phyloP scores from a whole-genome alignment of 2,888 invertebrate species.

The Ligdia adustata region DNA sequence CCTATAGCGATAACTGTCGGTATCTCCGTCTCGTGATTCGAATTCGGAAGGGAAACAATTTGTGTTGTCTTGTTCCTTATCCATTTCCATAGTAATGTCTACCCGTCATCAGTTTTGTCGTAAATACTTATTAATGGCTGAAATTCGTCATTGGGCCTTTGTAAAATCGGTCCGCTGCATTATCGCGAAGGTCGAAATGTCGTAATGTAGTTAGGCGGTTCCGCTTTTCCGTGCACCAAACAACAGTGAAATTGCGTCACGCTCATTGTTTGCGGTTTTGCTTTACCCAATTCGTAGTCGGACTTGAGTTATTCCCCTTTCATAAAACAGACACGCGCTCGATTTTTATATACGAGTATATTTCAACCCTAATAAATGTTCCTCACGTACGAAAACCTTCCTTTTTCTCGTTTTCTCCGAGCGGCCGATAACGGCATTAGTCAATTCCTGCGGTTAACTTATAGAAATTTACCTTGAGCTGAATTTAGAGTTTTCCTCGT shows the following conservation, averaged over 20 bases:
- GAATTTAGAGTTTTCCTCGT: constrained; percentile 41
- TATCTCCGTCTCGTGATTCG: constrained; percentile 11
- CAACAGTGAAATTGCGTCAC: constrained; percentile 35
- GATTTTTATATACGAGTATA: constrained; percentile 22
- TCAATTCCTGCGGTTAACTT: constrained; percentile 33
- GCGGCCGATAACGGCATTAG: constrained; percentile 30
- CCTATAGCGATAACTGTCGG: constrained; percentile 21
- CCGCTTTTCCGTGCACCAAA: constrained; percentile 36
- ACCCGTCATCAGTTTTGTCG: constrained; percentile 1
- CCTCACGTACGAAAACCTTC: constrained; percentile 23
- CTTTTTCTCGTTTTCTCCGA: constrained; percentile 12
- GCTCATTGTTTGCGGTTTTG: constrained; percentile 28
- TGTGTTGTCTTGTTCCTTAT: constrained; percentile 9
- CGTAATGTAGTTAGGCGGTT: constrained; percentile 32
- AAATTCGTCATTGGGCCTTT: constrained; percentile 10
- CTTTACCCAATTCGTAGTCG: constrained; percentile 29
- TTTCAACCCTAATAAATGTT: constrained; percentile 23
- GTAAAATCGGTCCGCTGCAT: constrained; percentile 19
- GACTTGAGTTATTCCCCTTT: constrained; percentile 13
- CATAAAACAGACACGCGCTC: constrained; percentile 20
- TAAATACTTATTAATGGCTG: constrained; percentile 13
- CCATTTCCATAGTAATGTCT: constrained; percentile 12
- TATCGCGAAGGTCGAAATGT: constrained; percentile 30
- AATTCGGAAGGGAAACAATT: constrained; percentile 9
- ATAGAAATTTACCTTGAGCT: constrained; percentile 38